Evolutionary conservation across 35 echinoderm and acorn worm genomes (phyloP).

Genomic region (Strongylocentrotus purpuratus): DNA sequence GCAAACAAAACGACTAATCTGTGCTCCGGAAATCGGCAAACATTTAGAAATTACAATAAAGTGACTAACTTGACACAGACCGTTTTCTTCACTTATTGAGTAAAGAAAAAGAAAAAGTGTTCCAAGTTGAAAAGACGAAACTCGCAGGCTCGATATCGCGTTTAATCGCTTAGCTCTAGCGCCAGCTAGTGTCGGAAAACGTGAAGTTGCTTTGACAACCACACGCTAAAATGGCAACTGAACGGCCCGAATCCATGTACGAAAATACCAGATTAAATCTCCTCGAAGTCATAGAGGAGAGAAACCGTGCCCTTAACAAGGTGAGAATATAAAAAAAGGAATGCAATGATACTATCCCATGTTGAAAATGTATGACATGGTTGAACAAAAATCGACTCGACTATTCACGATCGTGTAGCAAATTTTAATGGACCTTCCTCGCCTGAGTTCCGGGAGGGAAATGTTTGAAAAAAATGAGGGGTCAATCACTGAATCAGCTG

Average conservation of each 20-base stretch:
- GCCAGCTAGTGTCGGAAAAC: neutral
- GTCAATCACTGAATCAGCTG: neutral
- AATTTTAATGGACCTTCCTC: neutral
- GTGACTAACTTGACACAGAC: too few relatives aligned
- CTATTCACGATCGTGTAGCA: neutral
- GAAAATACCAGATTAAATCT: slow-evolving; percentile 88
- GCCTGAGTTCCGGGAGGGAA: neutral
- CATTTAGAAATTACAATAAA: too few relatives aligned
- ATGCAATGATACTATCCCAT: neutral
- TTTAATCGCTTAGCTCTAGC: neutral
- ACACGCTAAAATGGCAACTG: slow-evolving; percentile 58
- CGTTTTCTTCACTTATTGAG: too few relatives aligned
- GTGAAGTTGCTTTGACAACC: slow-evolving; percentile 49
- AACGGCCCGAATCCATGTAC: slow-evolving; percentile 83
- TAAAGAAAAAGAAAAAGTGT: too few relatives aligned
- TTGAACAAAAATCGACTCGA: neutral
- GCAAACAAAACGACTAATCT: too few relatives aligned
- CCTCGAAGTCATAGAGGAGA: slow-evolving; percentile 97
- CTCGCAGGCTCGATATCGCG: too few relatives aligned
- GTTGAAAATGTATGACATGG: neutral
- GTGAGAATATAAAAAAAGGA: slow-evolving; percentile 49
- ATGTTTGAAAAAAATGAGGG: neutral
- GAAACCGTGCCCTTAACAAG: slow-evolving; percentile 95
- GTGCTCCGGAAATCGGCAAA: too few relatives aligned
- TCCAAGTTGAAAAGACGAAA: too few relatives aligned